Evolutionary conservation across 2,797 vertebrate genomes (phyloP).

Genomic region (Mareca penelope): DNA sequence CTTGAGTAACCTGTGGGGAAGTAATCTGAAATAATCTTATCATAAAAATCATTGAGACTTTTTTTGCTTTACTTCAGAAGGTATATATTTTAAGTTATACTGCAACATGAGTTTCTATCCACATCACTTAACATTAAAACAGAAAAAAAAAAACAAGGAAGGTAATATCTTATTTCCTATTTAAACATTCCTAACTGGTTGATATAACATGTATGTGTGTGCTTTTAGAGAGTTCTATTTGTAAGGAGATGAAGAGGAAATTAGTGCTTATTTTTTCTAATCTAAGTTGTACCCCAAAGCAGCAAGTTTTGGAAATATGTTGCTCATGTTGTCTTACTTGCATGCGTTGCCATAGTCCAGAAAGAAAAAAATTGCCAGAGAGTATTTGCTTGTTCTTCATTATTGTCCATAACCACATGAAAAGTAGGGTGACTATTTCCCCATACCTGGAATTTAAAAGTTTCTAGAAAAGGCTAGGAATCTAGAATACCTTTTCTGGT

Average conservation of each 20-base stretch:
- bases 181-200: background rate
- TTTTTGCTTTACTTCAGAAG: background rate
- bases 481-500: background rate
- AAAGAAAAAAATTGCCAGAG: background rate
- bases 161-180: background rate
- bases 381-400: background rate
- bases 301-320: background rate
- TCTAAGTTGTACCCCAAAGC: background rate
- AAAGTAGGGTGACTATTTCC: background rate
- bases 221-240: background rate
- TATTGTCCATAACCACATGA: background rate
- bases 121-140: background rate
- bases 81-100: background rate
- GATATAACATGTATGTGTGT: background rate
- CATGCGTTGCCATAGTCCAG: background rate
- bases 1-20: background rate
- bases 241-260: background rate
- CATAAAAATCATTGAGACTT: background rate
- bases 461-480: background rate
- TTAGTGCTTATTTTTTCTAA: background rate
- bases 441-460: background rate
- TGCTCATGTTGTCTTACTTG: background rate
- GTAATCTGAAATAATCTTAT: background rate
- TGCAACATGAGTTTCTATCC: background rate
- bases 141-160: background rate